phyloP scores from a whole-genome alignment of 2,888 invertebrate genomes.

The Diachrysia chrysitis region DNA sequence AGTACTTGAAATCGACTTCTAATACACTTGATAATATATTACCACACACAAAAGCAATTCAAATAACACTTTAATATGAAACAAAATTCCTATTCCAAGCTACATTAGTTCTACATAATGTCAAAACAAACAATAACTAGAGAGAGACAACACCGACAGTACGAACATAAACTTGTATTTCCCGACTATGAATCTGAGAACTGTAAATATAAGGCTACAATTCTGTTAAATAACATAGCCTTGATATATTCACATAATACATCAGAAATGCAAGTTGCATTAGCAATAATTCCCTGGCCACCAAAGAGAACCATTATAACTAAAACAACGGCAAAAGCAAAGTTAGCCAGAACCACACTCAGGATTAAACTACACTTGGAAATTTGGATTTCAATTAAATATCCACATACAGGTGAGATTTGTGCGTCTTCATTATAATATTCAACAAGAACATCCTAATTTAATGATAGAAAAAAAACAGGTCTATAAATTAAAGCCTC shows the following conservation, averaged over 20 bases:
- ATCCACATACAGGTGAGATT: slow-evolving; percentile 39
- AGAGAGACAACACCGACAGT: slow-evolving; percentile 18
- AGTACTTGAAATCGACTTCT: not conserved
- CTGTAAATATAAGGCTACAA: slow-evolving; percentile 46
- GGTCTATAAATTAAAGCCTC: too few species aligned
- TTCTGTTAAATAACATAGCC: slow-evolving; percentile 51
- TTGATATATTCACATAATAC: slow-evolving; percentile 58
- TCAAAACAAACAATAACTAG: slow-evolving; percentile 18
- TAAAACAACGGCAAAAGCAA: slow-evolving; percentile 76
- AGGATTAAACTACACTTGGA: slow-evolving; percentile 75
- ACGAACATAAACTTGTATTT: slow-evolving; percentile 42
- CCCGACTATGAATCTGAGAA: slow-evolving; percentile 36
- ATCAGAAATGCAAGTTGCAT: slow-evolving; percentile 69
- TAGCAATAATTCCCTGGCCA: slow-evolving; percentile 75
- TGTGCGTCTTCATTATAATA: slow-evolving; percentile 25
- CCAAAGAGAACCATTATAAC: slow-evolving; percentile 80
- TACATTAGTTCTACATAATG: slow-evolving; percentile 3
- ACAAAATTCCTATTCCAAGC: not conserved
- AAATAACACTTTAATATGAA: not conserved
- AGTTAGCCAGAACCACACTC: slow-evolving; percentile 77
- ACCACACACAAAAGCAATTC: not conserved
- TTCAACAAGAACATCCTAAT: not conserved
- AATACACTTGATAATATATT: not conserved
- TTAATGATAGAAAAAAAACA: not conserved
- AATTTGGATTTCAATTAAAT: slow-evolving; percentile 67